Evolutionary conservation across 2,113 vertebrate species (phyloP).

Genomic region (Proterorhinus semilunaris): DNA sequence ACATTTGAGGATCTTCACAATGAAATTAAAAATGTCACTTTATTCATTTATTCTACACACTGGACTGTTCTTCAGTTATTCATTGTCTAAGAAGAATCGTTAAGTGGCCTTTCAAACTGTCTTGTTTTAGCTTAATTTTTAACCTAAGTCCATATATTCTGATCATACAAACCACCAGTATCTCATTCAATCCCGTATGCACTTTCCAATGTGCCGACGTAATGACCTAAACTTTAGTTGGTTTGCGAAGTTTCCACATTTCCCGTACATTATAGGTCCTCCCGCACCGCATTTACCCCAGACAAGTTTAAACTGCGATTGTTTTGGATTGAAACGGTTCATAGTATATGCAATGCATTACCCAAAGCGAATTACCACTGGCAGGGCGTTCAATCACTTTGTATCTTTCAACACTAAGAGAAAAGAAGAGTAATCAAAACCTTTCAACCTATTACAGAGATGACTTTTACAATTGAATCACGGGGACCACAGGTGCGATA

Average conservation of each 20-base stretch:
- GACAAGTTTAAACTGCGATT: slow-evolving; percentile 93
- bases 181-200: neutral
- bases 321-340: slow-evolving; percentile 90
- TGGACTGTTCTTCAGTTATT: too few relatives aligned
- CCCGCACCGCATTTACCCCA: slow-evolving; percentile 79
- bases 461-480: slow-evolving; percentile 99
- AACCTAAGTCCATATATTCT: too few relatives aligned
- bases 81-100: too few relatives aligned
- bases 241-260: slow-evolving; percentile 51
- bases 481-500: slow-evolving; percentile 99
- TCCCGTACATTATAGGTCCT: slow-evolving; percentile 34
- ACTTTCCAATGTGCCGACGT: neutral
- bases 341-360: slow-evolving; percentile 97
- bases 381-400: slow-evolving; percentile 94
- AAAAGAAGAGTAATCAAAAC: slow-evolving; percentile 99
- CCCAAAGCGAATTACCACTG: slow-evolving; percentile 99
- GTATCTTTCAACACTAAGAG: slow-evolving; percentile 97
- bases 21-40: too few relatives aligned
- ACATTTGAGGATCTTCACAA: too few relatives aligned
- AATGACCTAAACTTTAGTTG: slow-evolving; percentile 27
- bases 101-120: too few relatives aligned
- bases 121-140: too few relatives aligned
- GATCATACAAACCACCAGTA: neutral
- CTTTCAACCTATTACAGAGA: slow-evolving; percentile 99
- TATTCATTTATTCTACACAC: too few relatives aligned